Base-by-base conservation (phyloP, 2,888 invertebrate species). In the Drosophila acutilabella region DNA sequence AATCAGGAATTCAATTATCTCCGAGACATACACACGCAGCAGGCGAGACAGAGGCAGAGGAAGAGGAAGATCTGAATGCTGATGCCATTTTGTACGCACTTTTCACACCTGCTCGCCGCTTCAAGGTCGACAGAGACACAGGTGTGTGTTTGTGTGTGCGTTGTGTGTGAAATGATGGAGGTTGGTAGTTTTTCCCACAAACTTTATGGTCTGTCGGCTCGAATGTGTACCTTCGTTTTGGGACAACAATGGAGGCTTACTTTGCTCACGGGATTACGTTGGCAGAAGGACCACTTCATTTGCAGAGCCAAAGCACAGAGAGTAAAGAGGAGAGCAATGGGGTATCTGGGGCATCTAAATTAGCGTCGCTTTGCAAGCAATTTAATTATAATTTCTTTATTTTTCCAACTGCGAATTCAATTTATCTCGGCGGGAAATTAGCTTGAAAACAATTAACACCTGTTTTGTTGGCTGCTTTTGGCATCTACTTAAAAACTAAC, bases 381-480 rank as follows among this genome's bases (percentile, higher is more conserved):
- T 89, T 89, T 87, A 85, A 85, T 85, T 89, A 85, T 84, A 89
- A 84, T 79, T 81, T 79, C 51, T 60, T 71, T 69, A 62, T 41
- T 44, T 7, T 8, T 16, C 41, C 40, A 36, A 41, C 38, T 47
- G 57, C 50, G 26, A 80, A 74, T 88, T 81, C 86, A 85, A 85
- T 88, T 88, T 89, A 82, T 85, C 36, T 45, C 57, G 64, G 47
- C 14, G 68, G 71, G 71, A 89, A 89, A 85, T 85, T 88, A 86
- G 87, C 87, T 83, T 71, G 78, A 83, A 88, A 88, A 83, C 85
- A 85, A 89, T 85, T 85, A 85, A 85, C 85, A 89, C 85, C 85
- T 85, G 85, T 83, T 89, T 83, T 71, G 84, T 68, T 68, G 59
- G 69, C 66, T 89, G 85, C 52, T 64, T 68, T 71, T 88, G 90